These are phyloP conservation scores for Drosophila mulleri DNA, from an alignment of 2,888 invertebrate genomes.

Conservation along the genomic window DNA sequence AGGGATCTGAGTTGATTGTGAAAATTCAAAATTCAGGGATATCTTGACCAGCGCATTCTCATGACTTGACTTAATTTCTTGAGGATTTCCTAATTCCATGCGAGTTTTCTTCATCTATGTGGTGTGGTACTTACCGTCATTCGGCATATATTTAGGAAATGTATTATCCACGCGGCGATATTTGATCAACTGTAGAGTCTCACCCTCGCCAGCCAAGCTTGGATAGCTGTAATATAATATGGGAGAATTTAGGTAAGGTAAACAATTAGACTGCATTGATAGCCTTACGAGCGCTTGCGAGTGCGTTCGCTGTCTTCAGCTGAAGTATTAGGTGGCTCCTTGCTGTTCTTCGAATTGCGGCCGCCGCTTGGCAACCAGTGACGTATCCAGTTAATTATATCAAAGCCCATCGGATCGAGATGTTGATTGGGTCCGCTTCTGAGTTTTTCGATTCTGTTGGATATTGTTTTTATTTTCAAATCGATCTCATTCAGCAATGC, in stretches of 20 bases:
- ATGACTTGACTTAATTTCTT: no score
- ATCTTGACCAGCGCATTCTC: neutral
- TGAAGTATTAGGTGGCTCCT: slow-evolving; percentile 39
- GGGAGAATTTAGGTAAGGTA: neutral
- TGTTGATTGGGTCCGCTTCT: slow-evolving; percentile 4
- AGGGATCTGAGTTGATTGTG: neutral
- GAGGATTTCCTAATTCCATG: neutral
- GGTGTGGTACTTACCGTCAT: slow-evolving; percentile 49
- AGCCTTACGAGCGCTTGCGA: slow-evolving; percentile 41
- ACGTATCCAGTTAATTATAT: slow-evolving; percentile 70
- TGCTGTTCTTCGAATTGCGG: slow-evolving; percentile 41
- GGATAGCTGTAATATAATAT: slow-evolving; percentile 13
- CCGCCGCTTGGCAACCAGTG: slow-evolving; percentile 48
- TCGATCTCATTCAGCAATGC: slow-evolving; percentile 20
- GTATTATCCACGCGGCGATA: slow-evolving; percentile 70
- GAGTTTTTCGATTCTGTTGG: slow-evolving; percentile 9
- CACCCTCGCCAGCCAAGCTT: neutral
- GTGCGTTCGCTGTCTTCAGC: neutral
- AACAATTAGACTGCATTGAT: neutral
- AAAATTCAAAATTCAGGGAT: neutral
- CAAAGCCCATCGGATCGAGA: slow-evolving; percentile 81
- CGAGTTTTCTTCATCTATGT: neutral
- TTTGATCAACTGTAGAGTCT: slow-evolving; percentile 36
- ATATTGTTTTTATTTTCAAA: slow-evolving; percentile 14
- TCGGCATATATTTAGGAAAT: slow-evolving; percentile 67